Evolutionary conservation across 2,888 invertebrate species (phyloP).

Genomic region (Dasypogon diadema): DNA sequence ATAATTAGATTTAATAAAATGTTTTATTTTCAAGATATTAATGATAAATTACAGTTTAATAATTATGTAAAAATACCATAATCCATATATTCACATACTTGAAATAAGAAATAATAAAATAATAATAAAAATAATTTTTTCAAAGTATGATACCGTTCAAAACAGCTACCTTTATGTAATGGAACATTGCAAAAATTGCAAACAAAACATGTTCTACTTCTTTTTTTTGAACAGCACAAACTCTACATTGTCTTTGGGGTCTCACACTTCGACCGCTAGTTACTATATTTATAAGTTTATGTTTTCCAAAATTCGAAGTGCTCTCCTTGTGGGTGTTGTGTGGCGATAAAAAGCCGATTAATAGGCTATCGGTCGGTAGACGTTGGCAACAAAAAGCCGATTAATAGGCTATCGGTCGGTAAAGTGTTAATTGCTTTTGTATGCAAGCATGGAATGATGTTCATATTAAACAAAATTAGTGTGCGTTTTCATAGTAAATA

Average conservation of each 20-base stretch:
- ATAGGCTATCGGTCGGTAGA: too few relatives aligned
- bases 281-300: background rate
- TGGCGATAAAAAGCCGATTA: too few relatives aligned
- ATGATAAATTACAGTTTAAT: background rate
- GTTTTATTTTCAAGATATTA: background rate
- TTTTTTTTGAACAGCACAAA: conserved; percentile 8
- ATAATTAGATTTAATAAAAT: background rate
- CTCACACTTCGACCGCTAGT: background rate
- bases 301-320: background rate
- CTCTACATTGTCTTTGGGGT: conserved; percentile 18
- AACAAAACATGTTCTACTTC: conserved; percentile 4
- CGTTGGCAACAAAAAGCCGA: too few relatives aligned
- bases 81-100: background rate
- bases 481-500: too few relatives aligned
- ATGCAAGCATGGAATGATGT: too few relatives aligned
- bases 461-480: too few relatives aligned
- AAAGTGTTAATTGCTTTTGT: too few relatives aligned
- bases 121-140: too few relatives aligned
- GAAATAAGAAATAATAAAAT: background rate
- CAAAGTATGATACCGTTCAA: background rate
- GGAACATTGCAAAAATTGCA: conserved; percentile 1
- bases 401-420: too few relatives aligned
- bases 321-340: background rate
- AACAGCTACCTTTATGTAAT: background rate
- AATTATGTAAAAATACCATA: background rate